A percentile compares a stretch with the other conserved stretches of the same genome.
phyloP scores from a whole-genome alignment of 2,888 invertebrate genomes.

The Zygothrica quintamaculata region DNA sequence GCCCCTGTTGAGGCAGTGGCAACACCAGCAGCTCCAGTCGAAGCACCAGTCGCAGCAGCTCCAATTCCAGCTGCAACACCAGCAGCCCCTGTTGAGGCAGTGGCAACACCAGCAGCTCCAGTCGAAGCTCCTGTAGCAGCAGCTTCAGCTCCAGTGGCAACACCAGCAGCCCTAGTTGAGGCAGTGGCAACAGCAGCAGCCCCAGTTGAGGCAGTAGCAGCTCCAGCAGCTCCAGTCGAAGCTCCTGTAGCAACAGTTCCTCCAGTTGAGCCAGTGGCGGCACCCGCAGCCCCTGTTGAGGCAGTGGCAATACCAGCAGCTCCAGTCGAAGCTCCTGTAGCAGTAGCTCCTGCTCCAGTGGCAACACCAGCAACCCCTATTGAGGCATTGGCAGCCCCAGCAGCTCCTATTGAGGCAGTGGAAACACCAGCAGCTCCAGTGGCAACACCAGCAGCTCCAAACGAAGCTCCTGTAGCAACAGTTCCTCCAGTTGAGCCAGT shows the following conservation, averaged over 20 bases:
- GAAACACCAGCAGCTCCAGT: background rate
- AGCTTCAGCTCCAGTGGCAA: background rate
- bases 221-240: background rate
- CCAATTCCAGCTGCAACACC: background rate
- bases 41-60: background rate
- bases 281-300: background rate
- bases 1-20: background rate
- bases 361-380: background rate
- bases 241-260: background rate
- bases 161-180: no score
- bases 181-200: background rate
- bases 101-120: background rate
- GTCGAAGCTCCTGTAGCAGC: background rate
- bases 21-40: conserved; percentile 1
- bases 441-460: background rate
- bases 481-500: background rate
- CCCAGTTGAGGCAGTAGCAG: background rate
- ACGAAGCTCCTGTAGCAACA: background rate
- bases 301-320: background rate
- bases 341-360: background rate
- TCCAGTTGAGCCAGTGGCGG: background rate
- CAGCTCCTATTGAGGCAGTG: background rate
- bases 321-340: background rate
- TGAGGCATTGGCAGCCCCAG: background rate
- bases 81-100: background rate